Evolutionary conservation across 1,140 invertebrate species (phyloP), one percentile per base, ranked within the genome.

Genomic region (Phymastichus coffea): DNA sequence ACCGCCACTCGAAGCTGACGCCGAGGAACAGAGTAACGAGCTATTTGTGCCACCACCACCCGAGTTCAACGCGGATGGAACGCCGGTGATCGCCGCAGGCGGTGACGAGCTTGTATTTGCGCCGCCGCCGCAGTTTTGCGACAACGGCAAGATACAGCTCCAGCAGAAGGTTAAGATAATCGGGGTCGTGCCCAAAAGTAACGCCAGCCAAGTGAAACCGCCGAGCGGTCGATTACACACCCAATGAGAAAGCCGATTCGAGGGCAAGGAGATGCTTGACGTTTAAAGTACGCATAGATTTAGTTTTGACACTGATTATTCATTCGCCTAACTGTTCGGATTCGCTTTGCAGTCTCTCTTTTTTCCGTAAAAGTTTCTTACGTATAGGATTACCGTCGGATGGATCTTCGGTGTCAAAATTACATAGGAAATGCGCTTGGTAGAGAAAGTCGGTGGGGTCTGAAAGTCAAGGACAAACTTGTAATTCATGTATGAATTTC

Each of bases 1-100:
- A 37, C 91, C 91, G 19, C 90, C 91, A 3, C 83, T 92, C 30
- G 91, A 93, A 72, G 86, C 86, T 54, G 88, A 90, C 51, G 80
- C 84, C 12, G 87, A 89, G 51, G 83, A 84, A 33, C 85, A 87
- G 61, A 80, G 81, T 35, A 84, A 84, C 53, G 84, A 87, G 54
- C 77, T 88, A 20, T 87, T 88, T 52, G 79, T 90, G 3, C 88
- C 88, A 9, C 89, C 89, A n/a, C 88, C 89, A n/a, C 89, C 89
- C 7, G 88, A 90, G 70, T 91, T 90, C 68, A 84, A 81, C 44
- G 85, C 81, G 37, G 67, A 70, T 14, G 81, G 76, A 26, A 71
- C 77, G 38, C 74, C 75, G 30, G 73, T 75, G 30, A 75, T 72
- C 58, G 9, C 46, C 0, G 8, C 26, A 6, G 43, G 77, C 57